phyloP scores from a whole-genome alignment of 2,797 vertebrate species.

The Manis pentadactyla region DNA sequence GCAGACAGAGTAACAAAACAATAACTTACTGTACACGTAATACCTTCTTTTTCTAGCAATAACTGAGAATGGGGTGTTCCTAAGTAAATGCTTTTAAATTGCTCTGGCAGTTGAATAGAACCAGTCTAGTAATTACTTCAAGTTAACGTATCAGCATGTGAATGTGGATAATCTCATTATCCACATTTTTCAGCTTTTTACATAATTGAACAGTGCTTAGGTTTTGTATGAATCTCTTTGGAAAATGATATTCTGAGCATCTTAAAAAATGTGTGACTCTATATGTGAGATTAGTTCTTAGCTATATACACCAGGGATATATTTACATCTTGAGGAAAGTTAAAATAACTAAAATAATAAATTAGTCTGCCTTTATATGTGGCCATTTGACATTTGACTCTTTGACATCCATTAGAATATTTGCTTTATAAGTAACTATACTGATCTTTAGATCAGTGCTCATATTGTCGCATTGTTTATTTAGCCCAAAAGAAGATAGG shows the following conservation, averaged over 20 bases:
- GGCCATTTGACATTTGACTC: background rate
- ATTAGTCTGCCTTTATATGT: background rate
- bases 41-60: background rate
- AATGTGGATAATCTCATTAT: background rate
- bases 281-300: background rate
- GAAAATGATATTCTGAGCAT: conserved; percentile 21
- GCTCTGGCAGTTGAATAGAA: background rate
- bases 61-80: background rate
- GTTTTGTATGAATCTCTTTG: background rate
- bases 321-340: background rate
- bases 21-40: background rate
- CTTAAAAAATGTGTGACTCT: conserved; percentile 5
- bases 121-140: background rate
- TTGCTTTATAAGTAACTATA: background rate
- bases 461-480: background rate
- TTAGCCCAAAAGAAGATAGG: background rate
- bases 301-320: background rate
- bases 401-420: background rate
- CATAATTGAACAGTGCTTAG: background rate
- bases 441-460: background rate
- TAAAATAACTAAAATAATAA: background rate
- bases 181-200: background rate
- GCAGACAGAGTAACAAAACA: background rate
- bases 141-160: background rate
- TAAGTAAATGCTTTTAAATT: background rate